These are phyloP conservation scores for Mechanitis mazaeus DNA, from an alignment of 2,888 invertebrate species.

Conservation along the genomic window DNA sequence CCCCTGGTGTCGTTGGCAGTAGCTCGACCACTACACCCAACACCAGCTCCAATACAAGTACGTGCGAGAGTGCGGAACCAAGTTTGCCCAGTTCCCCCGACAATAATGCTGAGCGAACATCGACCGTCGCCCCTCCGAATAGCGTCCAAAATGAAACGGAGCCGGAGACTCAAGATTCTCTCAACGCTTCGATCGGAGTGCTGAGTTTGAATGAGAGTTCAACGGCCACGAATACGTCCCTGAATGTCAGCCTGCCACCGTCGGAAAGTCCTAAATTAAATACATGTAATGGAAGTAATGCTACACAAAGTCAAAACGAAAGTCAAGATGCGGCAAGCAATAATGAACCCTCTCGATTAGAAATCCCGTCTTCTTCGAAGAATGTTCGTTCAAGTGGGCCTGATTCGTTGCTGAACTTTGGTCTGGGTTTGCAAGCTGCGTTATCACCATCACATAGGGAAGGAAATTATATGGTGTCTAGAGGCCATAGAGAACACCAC, in stretches of 20 bases:
- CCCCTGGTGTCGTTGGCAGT: slow-evolving; percentile 70
- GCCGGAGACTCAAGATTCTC: slow-evolving; percentile 37
- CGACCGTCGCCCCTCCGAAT: slow-evolving; percentile 37
- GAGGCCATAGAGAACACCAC: slow-evolving; percentile 51
- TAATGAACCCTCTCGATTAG: slow-evolving; percentile 45
- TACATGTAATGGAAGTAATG: slow-evolving; percentile 36
- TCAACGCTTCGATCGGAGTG: slow-evolving; percentile 62
- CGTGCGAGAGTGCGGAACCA: slow-evolving; percentile 82
- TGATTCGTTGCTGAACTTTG: slow-evolving; percentile 59
- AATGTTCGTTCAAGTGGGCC: slow-evolving; percentile 49
- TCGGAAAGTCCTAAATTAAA: slow-evolving; percentile 61
- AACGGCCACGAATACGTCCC: slow-evolving; percentile 65
- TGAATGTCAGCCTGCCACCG: slow-evolving; percentile 64
- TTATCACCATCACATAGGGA: slow-evolving; percentile 65
- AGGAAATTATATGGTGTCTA: slow-evolving; percentile 44
- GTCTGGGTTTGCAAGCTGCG: slow-evolving; percentile 59
- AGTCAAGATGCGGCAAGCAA: slow-evolving; percentile 41
- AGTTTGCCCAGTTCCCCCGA: slow-evolving; percentile 83
- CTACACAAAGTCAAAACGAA: slow-evolving; percentile 42
- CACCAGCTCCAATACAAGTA: slow-evolving; percentile 82
- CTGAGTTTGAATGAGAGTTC: slow-evolving; percentile 66
- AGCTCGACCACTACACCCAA: slow-evolving; percentile 83
- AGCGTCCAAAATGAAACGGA: slow-evolving; percentile 38
- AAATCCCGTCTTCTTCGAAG: slow-evolving; percentile 60
- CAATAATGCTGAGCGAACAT: slow-evolving; percentile 50